phyloP scores from a whole-genome alignment of 2,797 vertebrate species.

The Phoebastria nigripes region DNA sequence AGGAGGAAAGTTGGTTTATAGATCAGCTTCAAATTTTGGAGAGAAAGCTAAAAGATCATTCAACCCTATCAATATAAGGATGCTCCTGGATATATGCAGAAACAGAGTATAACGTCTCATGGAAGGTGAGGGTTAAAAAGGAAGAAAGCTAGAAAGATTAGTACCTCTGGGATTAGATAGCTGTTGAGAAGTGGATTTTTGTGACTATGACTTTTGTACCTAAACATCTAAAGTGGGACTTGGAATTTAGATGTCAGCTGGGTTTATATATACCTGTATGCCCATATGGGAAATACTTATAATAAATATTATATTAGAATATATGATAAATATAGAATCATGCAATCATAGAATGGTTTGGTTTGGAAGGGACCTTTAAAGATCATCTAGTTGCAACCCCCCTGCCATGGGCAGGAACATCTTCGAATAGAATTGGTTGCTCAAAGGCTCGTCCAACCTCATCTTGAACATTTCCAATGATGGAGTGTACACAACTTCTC shows the following conservation, averaged over 20 bases:
- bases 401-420: fast-evolving
- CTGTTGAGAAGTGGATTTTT: background rate
- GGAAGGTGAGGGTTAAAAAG: background rate
- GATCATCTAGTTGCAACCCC: fast-evolving
- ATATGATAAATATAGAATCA: background rate
- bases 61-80: background rate
- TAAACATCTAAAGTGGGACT: background rate
- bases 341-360: background rate
- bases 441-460: background rate
- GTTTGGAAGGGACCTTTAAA: background rate
- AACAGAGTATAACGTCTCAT: background rate
- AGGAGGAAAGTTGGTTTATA: background rate
- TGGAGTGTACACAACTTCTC: background rate
- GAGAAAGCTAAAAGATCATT: background rate
- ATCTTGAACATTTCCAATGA: background rate
- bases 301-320: background rate
- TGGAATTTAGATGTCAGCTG: background rate
- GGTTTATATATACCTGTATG: background rate
- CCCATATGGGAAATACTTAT: background rate
- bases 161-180: background rate
- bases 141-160: fast-evolving
- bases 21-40: background rate
- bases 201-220: background rate
- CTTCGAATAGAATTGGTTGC: background rate
- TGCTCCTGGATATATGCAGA: background rate